A percentile compares a stretch with the other conserved stretches of the same genome.
phyloP scores from a whole-genome alignment of 2,888 invertebrate genomes.

The Heliconius hortense region DNA sequence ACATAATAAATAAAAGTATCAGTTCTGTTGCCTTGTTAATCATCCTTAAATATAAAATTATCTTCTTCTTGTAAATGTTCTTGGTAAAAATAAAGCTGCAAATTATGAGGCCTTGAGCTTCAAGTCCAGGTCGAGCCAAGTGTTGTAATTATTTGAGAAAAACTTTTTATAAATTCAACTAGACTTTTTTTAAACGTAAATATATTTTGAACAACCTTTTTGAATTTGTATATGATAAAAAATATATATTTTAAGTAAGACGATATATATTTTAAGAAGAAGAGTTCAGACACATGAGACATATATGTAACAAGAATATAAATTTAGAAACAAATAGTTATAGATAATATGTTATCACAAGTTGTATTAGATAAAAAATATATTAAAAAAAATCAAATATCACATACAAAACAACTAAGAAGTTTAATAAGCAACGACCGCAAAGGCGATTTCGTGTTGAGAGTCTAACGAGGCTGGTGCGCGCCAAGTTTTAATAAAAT shows the following conservation, averaged over 20 bases:
- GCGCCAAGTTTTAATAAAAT: conserved; percentile 43
- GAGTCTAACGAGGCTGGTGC: conserved; percentile 49
- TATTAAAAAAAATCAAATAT: conserved; percentile 13
- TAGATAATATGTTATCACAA: not conserved
- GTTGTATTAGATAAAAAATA: conserved; percentile 7
- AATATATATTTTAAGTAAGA: not conserved
- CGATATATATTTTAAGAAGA: no score
- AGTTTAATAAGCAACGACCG: conserved; percentile 69
- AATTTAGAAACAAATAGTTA: not conserved
- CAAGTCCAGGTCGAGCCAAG: conserved; percentile 4
- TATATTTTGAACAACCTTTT: not conserved
- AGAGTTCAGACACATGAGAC: not conserved
- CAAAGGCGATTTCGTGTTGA: conserved; percentile 56
- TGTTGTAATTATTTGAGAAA: not conserved
- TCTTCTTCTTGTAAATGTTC: not conserved
- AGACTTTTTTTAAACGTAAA: not conserved
- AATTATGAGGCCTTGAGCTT: not conserved
- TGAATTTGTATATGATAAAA: not conserved
- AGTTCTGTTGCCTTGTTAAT: conserved; percentile 2
- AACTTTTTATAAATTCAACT: not conserved
- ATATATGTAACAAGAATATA: not conserved
- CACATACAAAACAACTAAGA: conserved; percentile 45
- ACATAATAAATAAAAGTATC: conserved; percentile 35
- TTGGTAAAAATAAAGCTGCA: not conserved
- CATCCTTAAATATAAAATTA: not conserved